Percentiles rank a stretch among this genome's conserved stretches.
These are phyloP conservation scores for Macropodus opercularis DNA, from an alignment of 2,797 vertebrate genomes.

Conservation along the genomic window DNA sequence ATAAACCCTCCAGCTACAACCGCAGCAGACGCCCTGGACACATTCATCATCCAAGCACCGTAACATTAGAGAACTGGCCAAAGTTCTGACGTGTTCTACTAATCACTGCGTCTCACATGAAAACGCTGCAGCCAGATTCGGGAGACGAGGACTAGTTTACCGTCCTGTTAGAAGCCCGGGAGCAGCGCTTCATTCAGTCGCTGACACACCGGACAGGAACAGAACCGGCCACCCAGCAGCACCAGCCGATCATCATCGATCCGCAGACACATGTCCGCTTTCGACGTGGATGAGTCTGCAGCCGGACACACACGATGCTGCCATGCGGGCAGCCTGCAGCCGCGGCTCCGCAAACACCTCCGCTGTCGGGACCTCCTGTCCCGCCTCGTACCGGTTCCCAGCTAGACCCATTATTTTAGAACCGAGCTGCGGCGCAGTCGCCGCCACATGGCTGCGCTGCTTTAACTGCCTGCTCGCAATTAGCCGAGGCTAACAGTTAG, in stretches of 20 bases:
- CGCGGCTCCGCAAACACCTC: slow-evolving; percentile 37
- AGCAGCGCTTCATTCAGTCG: too few relatives aligned
- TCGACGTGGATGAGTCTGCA: slow-evolving; percentile 18
- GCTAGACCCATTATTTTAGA: fast-evolving
- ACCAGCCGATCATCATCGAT: background rate
- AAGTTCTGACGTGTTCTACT: too few relatives aligned
- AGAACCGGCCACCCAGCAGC: fast-evolving
- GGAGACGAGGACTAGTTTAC: too few relatives aligned
- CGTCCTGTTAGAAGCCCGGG: too few relatives aligned
- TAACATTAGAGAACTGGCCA: too few relatives aligned
- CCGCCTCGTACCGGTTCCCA: background rate
- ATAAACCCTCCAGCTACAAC: too few relatives aligned
- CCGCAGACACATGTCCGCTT: background rate
- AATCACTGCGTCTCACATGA: too few relatives aligned
- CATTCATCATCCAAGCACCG: too few relatives aligned
- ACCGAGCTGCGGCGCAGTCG: background rate
- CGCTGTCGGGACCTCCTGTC: slow-evolving; percentile 23
- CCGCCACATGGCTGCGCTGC: slow-evolving; percentile 4
- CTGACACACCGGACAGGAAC: too few relatives aligned
- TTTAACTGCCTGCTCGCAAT: background rate
- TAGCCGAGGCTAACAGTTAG: slow-evolving; percentile 41
- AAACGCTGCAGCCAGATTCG: too few relatives aligned
- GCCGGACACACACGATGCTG: slow-evolving; percentile 59
- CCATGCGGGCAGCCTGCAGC: slow-evolving; percentile 64
- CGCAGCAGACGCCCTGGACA: too few relatives aligned